Percentiles rank a stretch among this genome's conserved stretches.
These are phyloP conservation scores for Otolemur crassicaudatus DNA, from an alignment of 2,797 vertebrate genomes.

Conservation along the genomic window DNA sequence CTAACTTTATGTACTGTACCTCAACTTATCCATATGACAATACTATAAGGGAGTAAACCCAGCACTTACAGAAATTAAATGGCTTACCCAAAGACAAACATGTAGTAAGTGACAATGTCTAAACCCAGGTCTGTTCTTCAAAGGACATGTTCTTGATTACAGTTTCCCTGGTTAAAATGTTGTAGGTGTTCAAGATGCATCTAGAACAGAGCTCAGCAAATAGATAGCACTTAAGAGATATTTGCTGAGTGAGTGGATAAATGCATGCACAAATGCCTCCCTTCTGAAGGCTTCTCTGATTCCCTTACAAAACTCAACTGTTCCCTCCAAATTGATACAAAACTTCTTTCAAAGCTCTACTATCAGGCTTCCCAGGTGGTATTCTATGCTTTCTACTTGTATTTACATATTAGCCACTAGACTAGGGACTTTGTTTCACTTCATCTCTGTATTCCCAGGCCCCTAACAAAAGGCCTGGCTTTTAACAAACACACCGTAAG, in stretches of 20 bases:
- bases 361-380: constrained; percentile 6
- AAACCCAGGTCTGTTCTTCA: constrained; percentile 48
- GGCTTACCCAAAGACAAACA: constrained; percentile 49
- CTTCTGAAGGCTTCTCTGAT: constrained; percentile 42
- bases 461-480: constrained; percentile 58
- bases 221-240: constrained; percentile 31
- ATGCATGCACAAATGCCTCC: constrained; percentile 18
- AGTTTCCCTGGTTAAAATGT: constrained; percentile 50
- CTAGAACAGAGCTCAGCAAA: constrained; percentile 51
- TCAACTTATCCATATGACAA: constrained; percentile 19
- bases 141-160: constrained; percentile 27
- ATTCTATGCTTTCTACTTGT: constrained; percentile 42
- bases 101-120: not conserved
- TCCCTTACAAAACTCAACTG: constrained; percentile 35
- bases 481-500: constrained; percentile 65
- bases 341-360: constrained; percentile 58
- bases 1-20: not conserved
- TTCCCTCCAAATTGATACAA: constrained; percentile 38
- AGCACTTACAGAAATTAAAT: constrained; percentile 37
- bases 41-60: not conserved
- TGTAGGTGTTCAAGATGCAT: constrained; percentile 33
- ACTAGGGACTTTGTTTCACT: constrained; percentile 39
- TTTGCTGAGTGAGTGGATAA: constrained; percentile 45
- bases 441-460: constrained; percentile 45
- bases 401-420: not conserved